Base-by-base conservation (phyloP, 2,113 vertebrate genomes). In the Dunckerocampus dactyliophorus region DNA sequence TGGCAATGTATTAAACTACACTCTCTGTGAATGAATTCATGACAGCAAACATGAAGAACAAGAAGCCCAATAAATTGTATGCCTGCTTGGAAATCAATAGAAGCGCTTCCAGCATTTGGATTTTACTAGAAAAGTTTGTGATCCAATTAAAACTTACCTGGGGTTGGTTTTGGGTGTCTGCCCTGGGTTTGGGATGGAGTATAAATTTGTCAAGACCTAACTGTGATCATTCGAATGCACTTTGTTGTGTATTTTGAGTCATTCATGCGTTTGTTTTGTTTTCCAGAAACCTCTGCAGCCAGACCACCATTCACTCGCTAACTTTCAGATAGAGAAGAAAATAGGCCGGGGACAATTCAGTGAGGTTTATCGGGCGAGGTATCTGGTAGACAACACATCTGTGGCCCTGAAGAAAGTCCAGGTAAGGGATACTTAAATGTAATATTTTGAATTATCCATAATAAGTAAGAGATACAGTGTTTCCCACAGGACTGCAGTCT, bases 391-490 rank as follows among this genome's bases (percentile, higher is more conserved):
- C 88, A 91, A 94, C 78, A 95, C 96, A 0, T 89, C 95, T 5
- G 92, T 98, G 77, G 97, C 97, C 71, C 90, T 99, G 86, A 99
- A 99, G 88, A 99, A 98, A 87, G 92, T 99, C 14, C 95, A 99
- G 94, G 96, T 99, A 87, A 92, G 88, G 55, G 17, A 21, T 19
- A 42, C 31, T 10, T 7, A 17, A 15, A 53, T 21, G 13, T 56
- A 1, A 1, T 31, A n/a, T 31, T n/a, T 31, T 21, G 1, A 49
- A 49, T 19, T 49, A 4, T 7, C 4, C 6, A 16, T 15, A 7
- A 22, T 20, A 28, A 1, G 1, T 51, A 51, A 24, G 13, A 16
- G 20, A 16, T 22, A 11, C n/a, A 7, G 1, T 21, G 4, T 13
- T 50, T 21, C 7, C 31, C 31, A 34, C 31, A 34, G 31, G 31